Base-by-base conservation (phyloP, 2,113 vertebrate genomes). In the Pipa parva region DNA sequence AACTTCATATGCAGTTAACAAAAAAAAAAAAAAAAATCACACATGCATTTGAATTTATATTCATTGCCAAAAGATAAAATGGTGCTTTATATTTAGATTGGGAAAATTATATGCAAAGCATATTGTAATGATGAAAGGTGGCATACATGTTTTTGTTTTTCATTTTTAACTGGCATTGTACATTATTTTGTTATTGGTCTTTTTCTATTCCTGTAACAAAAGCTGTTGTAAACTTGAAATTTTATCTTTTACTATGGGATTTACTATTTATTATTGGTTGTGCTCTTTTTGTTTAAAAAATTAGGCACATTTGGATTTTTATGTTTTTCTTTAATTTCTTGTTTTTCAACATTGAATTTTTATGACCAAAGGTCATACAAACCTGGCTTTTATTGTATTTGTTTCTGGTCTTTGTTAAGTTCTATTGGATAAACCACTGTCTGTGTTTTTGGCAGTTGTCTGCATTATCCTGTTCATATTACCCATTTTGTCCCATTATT, bases 161-260 rank as follows among this genome's bases (percentile, higher is more conserved):
- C 39, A 15, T 99, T 99, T 98, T 94, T 98, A 97, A 97, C 97
- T 97, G 96, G 95, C 95, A 97, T 97, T 98, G 95, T 90, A 92
- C 92, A 98, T 95, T 98, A 99, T 98, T 99, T 99, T 99, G 94
- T 97, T 99, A 99, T 97, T 91, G 93, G 94, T 95, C 92, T 99
- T n/a, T 99, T 98, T 99, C 94, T 98, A 98, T 97, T 98, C 94
- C 93, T 97, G 92, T 97, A 94, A 93, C 94, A 92, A 97, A 93
- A 95, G 94, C 92, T 97, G 95, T 99, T 95, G 93, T 99, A 97
- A 98, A 93, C 96, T 98, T 94, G 97, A 97, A 97, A 93, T 17
- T 95, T 96, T 97, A 97, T 96, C 95, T 97, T 99, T 97, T 97
- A 95, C 94, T 94, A 97, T 95, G 92, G 95, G 93, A 97, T 93